Evolutionary conservation across 2,888 invertebrate species (phyloP), one percentile per base, ranked within the genome.

Genomic region (Epsilonema sp.): DNA sequence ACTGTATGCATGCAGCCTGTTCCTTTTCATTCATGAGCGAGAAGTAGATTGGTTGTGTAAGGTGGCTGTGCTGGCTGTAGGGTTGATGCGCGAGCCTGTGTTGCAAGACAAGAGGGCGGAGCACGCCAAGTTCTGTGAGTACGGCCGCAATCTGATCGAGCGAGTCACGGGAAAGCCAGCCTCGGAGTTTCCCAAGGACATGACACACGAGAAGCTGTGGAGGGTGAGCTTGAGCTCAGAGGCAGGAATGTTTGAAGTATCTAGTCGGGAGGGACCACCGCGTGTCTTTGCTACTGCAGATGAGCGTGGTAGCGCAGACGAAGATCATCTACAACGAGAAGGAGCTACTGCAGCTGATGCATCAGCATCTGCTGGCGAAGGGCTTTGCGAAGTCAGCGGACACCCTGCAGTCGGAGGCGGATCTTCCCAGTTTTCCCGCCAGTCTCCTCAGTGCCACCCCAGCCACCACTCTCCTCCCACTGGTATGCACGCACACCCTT

Each of bases 241-340:
- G 31, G 31, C 16, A 16, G 31, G 8, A 31, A 31, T 11, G 8
- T 31, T 31, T 16, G 8, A 31, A 31, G 16, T 31, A 8, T 8
- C 8, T 8, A 31, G 31, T 8, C 31, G 31, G 31, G 31, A n/a
- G n/a, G n/a, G n/a, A n/a, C n/a, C n/a, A n/a, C n/a, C n/a, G n/a
- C n/a, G n/a, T 31, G 31, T 31, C 16, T 31, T 31, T 31, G 8
- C 31, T 31, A 31, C 8, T 47, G 31, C 55, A 65, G 78, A 82
- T 89, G 1, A 86, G 86, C 67, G 84, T 94, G 40, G 87, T 94
- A 1, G 89, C 90, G 0, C 87, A 90, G 68, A 94, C 94, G 0
- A 78, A 82, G 53, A 92, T 97, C 50, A 80, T 80, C 60, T 97
- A 83, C 73, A 86, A 90, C 67, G 85, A 87, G 65, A 78, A 80